Base-by-base conservation (phyloP, 2,888 invertebrate species). In the Amaurobius ferox region DNA sequence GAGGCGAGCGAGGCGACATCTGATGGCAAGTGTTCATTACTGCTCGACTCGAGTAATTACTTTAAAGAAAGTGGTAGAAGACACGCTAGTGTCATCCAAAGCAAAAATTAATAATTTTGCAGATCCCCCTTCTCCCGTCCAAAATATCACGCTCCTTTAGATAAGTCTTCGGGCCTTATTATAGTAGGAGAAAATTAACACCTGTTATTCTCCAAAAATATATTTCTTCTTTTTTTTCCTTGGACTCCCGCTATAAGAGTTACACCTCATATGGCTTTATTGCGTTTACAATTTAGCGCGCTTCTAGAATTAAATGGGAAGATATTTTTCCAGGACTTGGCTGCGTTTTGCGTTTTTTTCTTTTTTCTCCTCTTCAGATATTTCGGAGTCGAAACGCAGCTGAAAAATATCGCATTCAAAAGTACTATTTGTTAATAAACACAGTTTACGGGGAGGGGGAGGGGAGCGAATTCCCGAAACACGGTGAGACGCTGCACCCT, bases 201-300 rank as follows among this genome's bases (percentile, higher is more conserved):
- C 83, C 83, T 85, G 83, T 85, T 85, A 85, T 85, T 74, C 61
- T 29, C 72, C 19, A 16, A 29, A 55, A 55, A 23, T 5, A 23
- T 55, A 23, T 1, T 55, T 55, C 23, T 23, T 7, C 29, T 30
- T 23, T 48, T 30, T 71, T 66, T 32, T 32, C n/a, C 66, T n/a
- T 30, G 5, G 9, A 32, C 23, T 32, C 32, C 71, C 44, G 16
- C 64, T 32, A 30, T 40, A 35, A 71, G 62, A 78, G 71, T 85
- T 85, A 85, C 83, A 85, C 77, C 77, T 85, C 83, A 85, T 85
- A 85, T 85, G 83, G 77, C 77, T 85, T 85, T 85, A 85, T 85
- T 85, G 72, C 77, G 72, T 85, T 85, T 77, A 71, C 77, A 67
- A 77, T 39, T 77, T 71, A 28, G 64, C 71, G 76, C 83, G 40